Base-by-base conservation (phyloP, 1,140 invertebrate species). In the Bradynema listronoti region DNA sequence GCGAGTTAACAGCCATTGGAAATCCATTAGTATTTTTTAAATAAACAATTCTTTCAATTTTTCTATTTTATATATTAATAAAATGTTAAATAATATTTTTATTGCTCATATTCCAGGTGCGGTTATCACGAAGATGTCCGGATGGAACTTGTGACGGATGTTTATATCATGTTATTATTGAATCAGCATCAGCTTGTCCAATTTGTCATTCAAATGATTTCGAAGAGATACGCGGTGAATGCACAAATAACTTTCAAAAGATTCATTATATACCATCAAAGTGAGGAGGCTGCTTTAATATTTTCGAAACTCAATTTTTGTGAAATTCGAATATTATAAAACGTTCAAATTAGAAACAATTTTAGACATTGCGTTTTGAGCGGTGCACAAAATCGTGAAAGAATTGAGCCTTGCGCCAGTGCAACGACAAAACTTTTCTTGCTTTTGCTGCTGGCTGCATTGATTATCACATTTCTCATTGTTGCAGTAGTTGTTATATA, bases 131-230 rank as follows among this genome's bases (percentile, higher is more conserved):
- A 2, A 79, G 80, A 30, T 85, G 84, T 72, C 80, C 83, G 0
- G 83, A 85, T 75, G 84, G 83, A 2, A 85, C 84, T 1, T 85
- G 84, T 71, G 83, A 85, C 72, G 84, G 84, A 2, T 85, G 84
- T 69, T 80, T 80, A 47, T 85, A 83, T 66, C 83, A 85, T 68
- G 82, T 85, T 58, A 73, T 70, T 56, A 79, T 77, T 33, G 51
- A 64, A 19, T 80, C 80, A 33, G 61, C 71, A 14, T 73, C 70
- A 46, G 84, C 83, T 1, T 85, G 84, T 74, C 83, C 84, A 22
- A 61, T 80, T 14, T 85, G 84, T 71, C 50, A 62, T 4, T 75
- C 75, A 2, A 68, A 80, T 25, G 78, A 80, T 54, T 81, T 79
- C 56, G 41, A 68, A 14, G 77, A 82, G 25, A 81, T 85, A n/a